A percentile compares a stretch with the other conserved stretches of the same genome.
Conservation (phyloP, 64 coral and sea anemone species). For the Porites australiensis region DNA sequence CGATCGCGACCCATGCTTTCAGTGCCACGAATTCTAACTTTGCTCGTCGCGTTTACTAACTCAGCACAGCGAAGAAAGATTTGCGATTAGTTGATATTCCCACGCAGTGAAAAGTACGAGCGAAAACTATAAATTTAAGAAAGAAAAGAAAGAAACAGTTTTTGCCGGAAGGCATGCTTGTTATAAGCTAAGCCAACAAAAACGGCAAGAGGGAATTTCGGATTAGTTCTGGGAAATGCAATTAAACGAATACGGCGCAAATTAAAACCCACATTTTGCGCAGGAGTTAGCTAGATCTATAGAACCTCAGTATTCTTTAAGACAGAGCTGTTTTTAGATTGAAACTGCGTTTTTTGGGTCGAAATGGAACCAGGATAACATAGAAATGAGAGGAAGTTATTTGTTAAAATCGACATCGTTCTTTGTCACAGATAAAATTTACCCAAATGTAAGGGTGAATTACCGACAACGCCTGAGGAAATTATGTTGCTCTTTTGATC, state of each 20-base stretch:
- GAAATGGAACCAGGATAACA: background rate
- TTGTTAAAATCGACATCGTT: background rate
- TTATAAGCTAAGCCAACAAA: background rate
- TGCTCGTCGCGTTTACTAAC: background rate
- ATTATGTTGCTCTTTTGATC: conserved; percentile 1
- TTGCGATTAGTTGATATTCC: background rate
- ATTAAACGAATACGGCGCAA: background rate
- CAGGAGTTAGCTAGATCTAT: background rate
- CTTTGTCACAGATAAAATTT: conserved; percentile 18
- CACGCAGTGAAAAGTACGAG: background rate
- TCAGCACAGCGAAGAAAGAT: background rate
- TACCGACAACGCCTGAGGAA: background rate
- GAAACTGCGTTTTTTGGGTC: background rate
- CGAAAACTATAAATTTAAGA: background rate
- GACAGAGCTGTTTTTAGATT: background rate
- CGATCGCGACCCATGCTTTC: background rate
- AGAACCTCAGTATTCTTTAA: background rate
- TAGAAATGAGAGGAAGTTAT: background rate
- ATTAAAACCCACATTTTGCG: background rate
- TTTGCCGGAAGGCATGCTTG: conserved; percentile 26
- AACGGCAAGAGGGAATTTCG: conserved; percentile 5
- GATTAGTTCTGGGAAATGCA: background rate
- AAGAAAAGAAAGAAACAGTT: conserved; percentile 15
- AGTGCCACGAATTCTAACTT: background rate
- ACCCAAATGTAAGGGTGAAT: conserved; percentile 7